Conservation (phyloP, 2,888 invertebrate genomes). For the Lacanobia wlatinum region DNA sequence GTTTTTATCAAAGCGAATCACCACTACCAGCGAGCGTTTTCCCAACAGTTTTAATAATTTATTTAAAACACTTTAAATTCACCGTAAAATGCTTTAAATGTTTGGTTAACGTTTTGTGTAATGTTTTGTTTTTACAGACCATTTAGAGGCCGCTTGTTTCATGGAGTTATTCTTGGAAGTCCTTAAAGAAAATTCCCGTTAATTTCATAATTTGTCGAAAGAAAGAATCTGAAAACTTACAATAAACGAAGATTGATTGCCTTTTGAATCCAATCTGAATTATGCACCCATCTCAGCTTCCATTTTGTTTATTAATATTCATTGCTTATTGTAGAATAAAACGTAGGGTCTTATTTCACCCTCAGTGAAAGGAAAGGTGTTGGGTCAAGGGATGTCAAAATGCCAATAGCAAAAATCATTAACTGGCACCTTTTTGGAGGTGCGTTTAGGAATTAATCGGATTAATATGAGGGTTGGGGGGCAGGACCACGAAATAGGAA, state of each 20-base stretch:
- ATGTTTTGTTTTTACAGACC: background rate
- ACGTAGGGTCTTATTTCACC: conserved; percentile 79
- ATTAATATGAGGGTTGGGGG: conserved; percentile 80
- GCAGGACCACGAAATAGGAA: background rate
- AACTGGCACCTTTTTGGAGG: conserved; percentile 79
- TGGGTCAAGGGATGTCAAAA: conserved; percentile 81
- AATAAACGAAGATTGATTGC: conserved; percentile 74
- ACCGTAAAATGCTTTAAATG: conserved; percentile 8
- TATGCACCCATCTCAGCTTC: conserved; percentile 68
- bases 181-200: background rate
- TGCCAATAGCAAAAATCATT: conserved; percentile 85
- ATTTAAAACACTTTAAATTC: conserved; percentile 14
- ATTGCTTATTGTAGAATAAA: conserved; percentile 85
- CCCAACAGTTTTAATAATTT: conserved; percentile 12
- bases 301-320: conserved; percentile 86
- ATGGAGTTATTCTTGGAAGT: background rate
- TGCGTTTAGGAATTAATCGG: conserved; percentile 84
- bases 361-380: conserved; percentile 78
- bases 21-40: conserved; percentile 5
- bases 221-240: conserved; percentile 70
- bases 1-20: conserved; percentile 56
- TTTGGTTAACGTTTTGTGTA: background rate
- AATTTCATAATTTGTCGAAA: conserved; percentile 62
- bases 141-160: background rate
- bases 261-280: conserved; percentile 69